A percentile compares a stretch with the other conserved stretches of the same genome.
phyloP scores from a whole-genome alignment of 2,888 invertebrate species.

The Helicoverpa assulta region DNA sequence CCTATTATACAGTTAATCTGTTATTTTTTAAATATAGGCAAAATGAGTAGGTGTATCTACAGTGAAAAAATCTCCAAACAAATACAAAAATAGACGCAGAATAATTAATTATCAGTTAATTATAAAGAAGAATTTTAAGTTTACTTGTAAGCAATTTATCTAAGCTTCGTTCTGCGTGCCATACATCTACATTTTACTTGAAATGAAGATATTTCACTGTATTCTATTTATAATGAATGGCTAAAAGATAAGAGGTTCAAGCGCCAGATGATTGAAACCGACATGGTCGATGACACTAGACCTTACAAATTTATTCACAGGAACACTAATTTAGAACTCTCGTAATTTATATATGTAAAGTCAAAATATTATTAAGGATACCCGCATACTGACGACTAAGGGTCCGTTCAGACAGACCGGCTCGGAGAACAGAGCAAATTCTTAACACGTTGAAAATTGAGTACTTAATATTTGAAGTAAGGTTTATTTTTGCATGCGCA shows the following conservation, averaged over 20 bases:
- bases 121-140: neutral
- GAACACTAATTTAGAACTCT: conserved; percentile 10
- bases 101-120: no score
- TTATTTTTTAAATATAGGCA: no score
- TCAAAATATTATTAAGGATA: neutral
- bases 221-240: neutral
- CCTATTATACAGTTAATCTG: no score
- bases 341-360: conserved; percentile 2
- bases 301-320: conserved; percentile 1
- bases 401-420: no score
- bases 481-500: no score
- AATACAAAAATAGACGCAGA: no score
- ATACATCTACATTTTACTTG: neutral
- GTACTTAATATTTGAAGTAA: no score
- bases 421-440: no score
- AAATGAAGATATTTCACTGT: conserved; percentile 2
- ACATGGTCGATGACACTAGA: conserved; percentile 33
- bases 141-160: neutral
- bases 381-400: no score
- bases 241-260: conserved; percentile 9
- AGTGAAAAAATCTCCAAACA: no score
- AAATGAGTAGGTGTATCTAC: no score
- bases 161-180: neutral
- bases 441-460: no score
- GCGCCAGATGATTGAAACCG: conserved; percentile 6